Evolutionary conservation across 2,113 vertebrate species (phyloP), one percentile per base, ranked within the genome.

Genomic region (Pluvianellus socialis): DNA sequence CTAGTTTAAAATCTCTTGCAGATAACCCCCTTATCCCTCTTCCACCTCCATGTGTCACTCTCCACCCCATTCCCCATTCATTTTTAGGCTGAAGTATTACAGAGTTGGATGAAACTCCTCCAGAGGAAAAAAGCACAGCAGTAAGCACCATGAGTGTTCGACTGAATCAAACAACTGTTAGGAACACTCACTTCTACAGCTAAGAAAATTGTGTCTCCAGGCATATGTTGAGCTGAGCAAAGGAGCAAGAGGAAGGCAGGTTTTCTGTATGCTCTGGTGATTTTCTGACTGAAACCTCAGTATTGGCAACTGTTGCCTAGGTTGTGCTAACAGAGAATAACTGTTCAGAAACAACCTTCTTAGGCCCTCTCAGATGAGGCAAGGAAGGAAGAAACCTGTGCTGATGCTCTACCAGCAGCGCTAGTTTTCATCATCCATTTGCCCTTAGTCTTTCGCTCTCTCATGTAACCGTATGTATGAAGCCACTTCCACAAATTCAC

Each of bases 131-230:
- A 68, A 85, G 70, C 53, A 55, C 12, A 81, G 61, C 33, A 75
- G 50, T 20, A 33, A 87, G 26, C 9, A 52, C 44, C 7, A 1
- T 3, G 0, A 0, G 32, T 7, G 30, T 58, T 19, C 14, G 40
- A 20, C 26, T 38, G 50, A 40, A 77, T 52, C 30, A 55, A 81
- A 52, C 1, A 22, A 30, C 10, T 58, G 5, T 40, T 27, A 14
- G 45, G 11, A 87, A 75, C 17, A 75, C 38, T 32, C 21, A 20
- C 45, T 45, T 55, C 84, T 13, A 61, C 40, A 35, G 32, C 10
- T 33, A 47, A 24, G 58, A 55, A n/a, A 26, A 79, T 45, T 1
- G 12, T 8, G 4, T 38, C 44, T 70, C 50, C 23, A 56, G 7
- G 40, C 23, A 11, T 19, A 58, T n/a, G 23, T 66, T 67, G 33